Evolutionary conservation across 2,113 vertebrate genomes (phyloP).

Genomic region (Notarius quadriscutis): DNA sequence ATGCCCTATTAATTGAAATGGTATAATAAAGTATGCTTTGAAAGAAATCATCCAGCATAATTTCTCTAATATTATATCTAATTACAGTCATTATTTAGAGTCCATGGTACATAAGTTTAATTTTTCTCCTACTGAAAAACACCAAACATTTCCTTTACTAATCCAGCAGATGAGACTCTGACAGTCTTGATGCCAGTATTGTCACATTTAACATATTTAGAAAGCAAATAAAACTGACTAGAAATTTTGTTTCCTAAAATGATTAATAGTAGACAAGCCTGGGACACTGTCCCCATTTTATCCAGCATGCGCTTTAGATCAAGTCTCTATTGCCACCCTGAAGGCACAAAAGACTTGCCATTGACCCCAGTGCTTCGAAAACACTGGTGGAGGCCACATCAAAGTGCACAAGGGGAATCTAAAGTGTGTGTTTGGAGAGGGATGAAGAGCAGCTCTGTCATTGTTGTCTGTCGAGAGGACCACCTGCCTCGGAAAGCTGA

Average conservation of each 20-base stretch:
- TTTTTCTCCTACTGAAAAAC: background rate
- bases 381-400: slow-evolving; percentile 39
- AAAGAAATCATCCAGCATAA: background rate
- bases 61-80: background rate
- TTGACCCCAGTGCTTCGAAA: slow-evolving; percentile 32
- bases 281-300: background rate
- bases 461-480: slow-evolving; percentile 35
- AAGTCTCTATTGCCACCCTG: background rate
- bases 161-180: background rate
- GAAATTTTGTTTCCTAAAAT: background rate
- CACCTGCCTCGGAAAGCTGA: slow-evolving; percentile 24
- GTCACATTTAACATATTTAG: background rate
- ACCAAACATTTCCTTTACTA: background rate
- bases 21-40: background rate
- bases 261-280: background rate
- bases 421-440: slow-evolving; percentile 46
- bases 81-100: background rate
- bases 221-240: background rate
- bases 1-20: background rate
- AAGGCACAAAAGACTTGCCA: background rate
- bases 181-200: no score
- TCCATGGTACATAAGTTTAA: background rate
- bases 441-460: slow-evolving; percentile 43
- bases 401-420: slow-evolving; percentile 40
- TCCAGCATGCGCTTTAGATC: background rate